These are phyloP conservation scores for Etheostoma perlongum DNA, from an alignment of 2,797 vertebrate species.

Conservation along the genomic window DNA sequence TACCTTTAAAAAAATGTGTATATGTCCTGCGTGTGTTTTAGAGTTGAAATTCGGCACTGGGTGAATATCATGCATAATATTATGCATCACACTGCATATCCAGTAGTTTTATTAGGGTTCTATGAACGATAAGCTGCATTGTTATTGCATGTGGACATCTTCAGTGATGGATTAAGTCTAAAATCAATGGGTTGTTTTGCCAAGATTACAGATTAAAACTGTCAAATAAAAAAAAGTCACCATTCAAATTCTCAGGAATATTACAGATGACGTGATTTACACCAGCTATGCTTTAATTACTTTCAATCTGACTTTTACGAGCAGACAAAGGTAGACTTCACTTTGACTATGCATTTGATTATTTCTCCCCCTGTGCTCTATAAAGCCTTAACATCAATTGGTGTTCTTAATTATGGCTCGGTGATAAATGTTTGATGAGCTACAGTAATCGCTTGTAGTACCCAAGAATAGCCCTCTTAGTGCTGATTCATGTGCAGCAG, in stretches of 20 bases:
- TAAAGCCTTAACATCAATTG: not conserved
- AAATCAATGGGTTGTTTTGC: not conserved
- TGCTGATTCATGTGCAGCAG: slow-evolving; percentile 70
- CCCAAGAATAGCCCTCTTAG: slow-evolving; percentile 67
- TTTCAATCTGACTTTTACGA: not conserved
- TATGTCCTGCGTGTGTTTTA: not conserved
- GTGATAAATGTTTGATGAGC: slow-evolving; percentile 79
- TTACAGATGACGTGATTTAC: not conserved
- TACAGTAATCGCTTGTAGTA: slow-evolving; percentile 64
- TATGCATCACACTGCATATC: not conserved
- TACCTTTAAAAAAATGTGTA: too few relatives aligned
- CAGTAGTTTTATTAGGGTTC: not conserved
- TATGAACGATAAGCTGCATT: not conserved
- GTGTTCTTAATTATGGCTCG: slow-evolving; percentile 55
- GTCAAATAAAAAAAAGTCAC: not conserved
- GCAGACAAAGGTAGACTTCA: not conserved
- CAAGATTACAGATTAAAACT: not conserved
- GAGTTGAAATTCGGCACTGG: not conserved
- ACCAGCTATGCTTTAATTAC: not conserved
- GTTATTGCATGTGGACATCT: not conserved
- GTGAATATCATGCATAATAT: not conserved
- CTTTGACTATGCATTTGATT: not conserved
- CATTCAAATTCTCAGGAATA: not conserved
- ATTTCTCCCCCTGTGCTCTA: slow-evolving; percentile 11
- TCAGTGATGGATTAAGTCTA: not conserved